A percentile compares a stretch with the other conserved stretches of the same genome.
These are phyloP conservation scores for Chymomyza costata DNA, from an alignment of 1,140 invertebrate species.

Conservation along the genomic window DNA sequence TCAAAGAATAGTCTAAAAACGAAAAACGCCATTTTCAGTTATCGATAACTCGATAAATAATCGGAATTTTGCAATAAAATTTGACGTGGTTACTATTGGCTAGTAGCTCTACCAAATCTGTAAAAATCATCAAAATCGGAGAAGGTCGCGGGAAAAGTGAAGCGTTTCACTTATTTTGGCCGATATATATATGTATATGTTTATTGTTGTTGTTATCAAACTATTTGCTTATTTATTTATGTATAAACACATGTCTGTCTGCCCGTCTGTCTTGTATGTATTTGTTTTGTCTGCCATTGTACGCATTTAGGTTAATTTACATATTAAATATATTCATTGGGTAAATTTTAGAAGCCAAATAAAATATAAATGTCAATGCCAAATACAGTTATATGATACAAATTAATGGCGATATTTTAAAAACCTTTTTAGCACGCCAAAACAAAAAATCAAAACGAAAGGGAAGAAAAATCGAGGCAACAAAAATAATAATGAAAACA, in stretches of 20 bases:
- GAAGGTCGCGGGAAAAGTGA: too few species aligned
- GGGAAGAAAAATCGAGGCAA: not conserved
- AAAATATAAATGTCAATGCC: constrained; percentile 7
- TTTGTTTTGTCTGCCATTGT: not conserved
- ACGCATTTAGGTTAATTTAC: constrained; percentile 14
- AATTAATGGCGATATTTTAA: constrained; percentile 68
- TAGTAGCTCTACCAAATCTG: too few species aligned
- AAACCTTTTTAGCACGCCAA: constrained; percentile 60
- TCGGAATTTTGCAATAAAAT: too few species aligned
- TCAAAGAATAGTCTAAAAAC: too few species aligned
- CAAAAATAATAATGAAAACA: not conserved
- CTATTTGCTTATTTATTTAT: constrained; percentile 54
- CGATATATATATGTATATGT: too few species aligned
- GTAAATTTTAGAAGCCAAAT: constrained; percentile 7
- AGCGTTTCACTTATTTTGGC: too few species aligned
- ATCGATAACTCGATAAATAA: too few species aligned
- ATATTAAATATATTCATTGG: constrained; percentile 28
- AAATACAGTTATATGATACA: constrained; percentile 13
- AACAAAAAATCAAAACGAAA: constrained; percentile 9
- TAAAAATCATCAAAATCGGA: too few species aligned
- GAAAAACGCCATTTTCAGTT: too few species aligned
- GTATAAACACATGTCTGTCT: constrained; percentile 4
- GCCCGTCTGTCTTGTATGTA: not conserved
- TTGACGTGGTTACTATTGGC: too few species aligned
- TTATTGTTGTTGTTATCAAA: constrained; percentile 42